phyloP scores from a whole-genome alignment of 2,888 invertebrate species.

The Thecocarcelia acutangulata region DNA sequence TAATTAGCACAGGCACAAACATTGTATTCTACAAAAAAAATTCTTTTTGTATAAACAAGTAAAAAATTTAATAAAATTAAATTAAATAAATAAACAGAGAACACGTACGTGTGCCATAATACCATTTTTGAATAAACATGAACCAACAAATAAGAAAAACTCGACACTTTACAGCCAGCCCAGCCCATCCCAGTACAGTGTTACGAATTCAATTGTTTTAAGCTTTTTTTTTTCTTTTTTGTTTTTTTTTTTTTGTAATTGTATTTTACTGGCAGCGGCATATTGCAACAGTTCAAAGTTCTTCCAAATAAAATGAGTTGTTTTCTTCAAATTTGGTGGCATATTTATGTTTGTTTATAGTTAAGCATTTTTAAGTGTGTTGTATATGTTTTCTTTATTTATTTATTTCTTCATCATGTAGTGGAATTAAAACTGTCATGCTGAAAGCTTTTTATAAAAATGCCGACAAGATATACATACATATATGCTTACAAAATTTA shows the following conservation, averaged over 20 bases:
- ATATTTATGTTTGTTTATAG: constrained; percentile 32
- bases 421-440: constrained; percentile 29
- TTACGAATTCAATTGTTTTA: constrained; percentile 10
- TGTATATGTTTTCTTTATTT: constrained; percentile 4
- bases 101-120: constrained; percentile 61
- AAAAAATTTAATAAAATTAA: background rate
- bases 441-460: constrained; percentile 3
- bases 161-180: background rate
- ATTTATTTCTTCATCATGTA: background rate
- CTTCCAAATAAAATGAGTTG: constrained; percentile 57
- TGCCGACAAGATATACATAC: background rate
- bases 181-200: constrained; percentile 21
- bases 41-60: background rate
- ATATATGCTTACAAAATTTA: too few relatives aligned
- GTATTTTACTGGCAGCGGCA: constrained; percentile 5
- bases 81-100: constrained; percentile 12
- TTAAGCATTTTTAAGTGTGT: background rate
- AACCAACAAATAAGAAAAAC: constrained; percentile 30
- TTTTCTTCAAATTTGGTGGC: constrained; percentile 46
- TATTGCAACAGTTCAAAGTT: constrained; percentile 49
- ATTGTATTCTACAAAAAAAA: constrained; percentile 12
- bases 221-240: too few relatives aligned
- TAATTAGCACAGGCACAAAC: constrained; percentile 20
- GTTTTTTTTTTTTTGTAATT: background rate
- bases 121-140: constrained; percentile 57